Evolutionary conservation across 2,888 invertebrate species (phyloP).

Genomic region (Phyto melanocephala): DNA sequence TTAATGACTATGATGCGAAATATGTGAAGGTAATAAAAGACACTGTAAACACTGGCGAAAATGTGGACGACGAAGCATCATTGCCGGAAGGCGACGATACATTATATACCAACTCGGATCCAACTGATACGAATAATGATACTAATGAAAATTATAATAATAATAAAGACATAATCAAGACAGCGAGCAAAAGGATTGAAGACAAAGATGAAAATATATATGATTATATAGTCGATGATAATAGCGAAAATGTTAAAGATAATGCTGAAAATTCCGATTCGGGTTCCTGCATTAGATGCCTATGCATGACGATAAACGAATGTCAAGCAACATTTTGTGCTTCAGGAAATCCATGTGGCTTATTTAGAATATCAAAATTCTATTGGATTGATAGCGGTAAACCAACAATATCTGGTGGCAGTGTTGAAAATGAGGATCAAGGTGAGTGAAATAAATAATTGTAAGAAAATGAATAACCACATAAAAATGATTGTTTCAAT

Average conservation of each 20-base stretch:
- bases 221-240: not conserved
- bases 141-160: too few relatives aligned
- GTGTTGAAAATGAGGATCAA: constrained; percentile 38
- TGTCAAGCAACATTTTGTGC: constrained; percentile 66
- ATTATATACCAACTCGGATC: not conserved
- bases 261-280: not conserved
- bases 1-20: not conserved
- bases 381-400: constrained; percentile 73
- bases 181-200: too few relatives aligned
- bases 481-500: not conserved
- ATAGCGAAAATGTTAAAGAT: not conserved
- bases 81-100: not conserved
- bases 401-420: constrained; percentile 53
- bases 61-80: not conserved
- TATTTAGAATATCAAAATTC: constrained; percentile 70
- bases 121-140: not conserved
- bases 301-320: constrained; percentile 69
- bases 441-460: constrained; percentile 3
- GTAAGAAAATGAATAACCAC: too few relatives aligned
- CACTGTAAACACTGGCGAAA: not conserved
- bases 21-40: not conserved
- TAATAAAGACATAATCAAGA: too few relatives aligned
- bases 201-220: not conserved
- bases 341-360: constrained; percentile 67
- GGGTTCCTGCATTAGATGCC: constrained; percentile 69